phyloP scores from a whole-genome alignment of 2,113 vertebrate species.

The Halcyon malimbica region DNA sequence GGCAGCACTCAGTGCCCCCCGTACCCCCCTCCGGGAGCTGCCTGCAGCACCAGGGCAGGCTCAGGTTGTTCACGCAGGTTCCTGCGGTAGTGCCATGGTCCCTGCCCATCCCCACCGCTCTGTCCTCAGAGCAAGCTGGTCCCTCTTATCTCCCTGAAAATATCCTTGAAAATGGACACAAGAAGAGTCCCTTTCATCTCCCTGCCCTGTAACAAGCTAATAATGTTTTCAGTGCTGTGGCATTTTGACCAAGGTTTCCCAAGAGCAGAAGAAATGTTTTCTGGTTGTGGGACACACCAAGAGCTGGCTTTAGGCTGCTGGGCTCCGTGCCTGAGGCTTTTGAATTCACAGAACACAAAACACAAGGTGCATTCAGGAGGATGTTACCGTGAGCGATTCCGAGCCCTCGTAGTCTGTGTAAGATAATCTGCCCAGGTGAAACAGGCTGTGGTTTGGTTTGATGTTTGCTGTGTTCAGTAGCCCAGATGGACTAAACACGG shows the following conservation, averaged over 20 bases:
- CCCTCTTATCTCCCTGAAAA: background rate
- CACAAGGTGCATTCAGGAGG: background rate
- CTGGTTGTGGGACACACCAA: accelerated
- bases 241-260: background rate
- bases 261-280: background rate
- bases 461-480: background rate
- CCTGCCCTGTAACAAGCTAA: background rate
- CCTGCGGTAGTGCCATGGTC: background rate
- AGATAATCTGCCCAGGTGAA: background rate
- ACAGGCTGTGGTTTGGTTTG: background rate
- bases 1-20: background rate
- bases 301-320: background rate
- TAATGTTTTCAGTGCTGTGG: background rate
- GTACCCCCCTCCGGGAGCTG: background rate
- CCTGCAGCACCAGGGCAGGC: background rate
- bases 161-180: background rate
- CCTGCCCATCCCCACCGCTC: background rate
- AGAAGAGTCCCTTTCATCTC: background rate
- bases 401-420: background rate
- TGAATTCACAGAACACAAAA: background rate
- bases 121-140: background rate
- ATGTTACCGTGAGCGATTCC: background rate
- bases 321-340: background rate
- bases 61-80: background rate
- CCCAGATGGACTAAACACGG: background rate